A percentile compares a stretch with the other conserved stretches of the same genome.
Conservation (phyloP, 2,888 invertebrate species). For the Nematopogon swammerdamellus region DNA sequence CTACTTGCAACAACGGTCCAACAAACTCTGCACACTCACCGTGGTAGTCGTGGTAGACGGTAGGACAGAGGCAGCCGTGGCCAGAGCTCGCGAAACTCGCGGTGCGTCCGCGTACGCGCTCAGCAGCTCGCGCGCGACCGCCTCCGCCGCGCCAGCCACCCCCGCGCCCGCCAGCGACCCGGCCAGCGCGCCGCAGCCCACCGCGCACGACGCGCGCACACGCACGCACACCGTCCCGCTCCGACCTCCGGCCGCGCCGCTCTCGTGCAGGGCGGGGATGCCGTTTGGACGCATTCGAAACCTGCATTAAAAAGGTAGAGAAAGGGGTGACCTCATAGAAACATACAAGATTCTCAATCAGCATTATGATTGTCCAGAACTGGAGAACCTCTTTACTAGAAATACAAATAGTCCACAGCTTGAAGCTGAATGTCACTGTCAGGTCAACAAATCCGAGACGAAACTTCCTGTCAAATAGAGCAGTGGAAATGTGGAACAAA, state of each 20-base stretch:
- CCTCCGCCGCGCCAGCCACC: constrained; percentile 35
- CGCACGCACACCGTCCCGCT: constrained; percentile 20
- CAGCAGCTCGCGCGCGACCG: constrained; percentile 39
- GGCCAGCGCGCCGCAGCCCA: constrained; percentile 31
- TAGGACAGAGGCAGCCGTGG: constrained; percentile 45
- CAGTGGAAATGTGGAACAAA: no score
- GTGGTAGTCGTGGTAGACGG: not conserved
- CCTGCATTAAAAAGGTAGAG: no score
- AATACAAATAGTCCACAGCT: no score
- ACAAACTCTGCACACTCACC: no score
- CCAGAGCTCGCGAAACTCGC: constrained; percentile 46
- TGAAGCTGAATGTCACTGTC: no score
- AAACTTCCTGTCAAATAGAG: no score
- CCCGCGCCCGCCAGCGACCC: constrained; percentile 30
- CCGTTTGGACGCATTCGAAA: constrained; percentile 51
- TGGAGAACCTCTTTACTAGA: no score
- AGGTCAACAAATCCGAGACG: no score
- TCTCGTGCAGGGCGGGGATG: constrained; percentile 45
- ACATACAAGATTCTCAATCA: no score
- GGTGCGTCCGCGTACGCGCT: constrained; percentile 50
- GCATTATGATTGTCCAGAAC: no score
- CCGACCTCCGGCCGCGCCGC: constrained; percentile 38
- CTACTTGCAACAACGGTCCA: no score
- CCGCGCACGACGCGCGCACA: not conserved
- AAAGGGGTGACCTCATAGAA: no score